Percentiles rank a stretch among this genome's conserved stretches.
Conservation (phyloP, 2,113 vertebrate genomes). For the Melanerpes aurifrons region DNA sequence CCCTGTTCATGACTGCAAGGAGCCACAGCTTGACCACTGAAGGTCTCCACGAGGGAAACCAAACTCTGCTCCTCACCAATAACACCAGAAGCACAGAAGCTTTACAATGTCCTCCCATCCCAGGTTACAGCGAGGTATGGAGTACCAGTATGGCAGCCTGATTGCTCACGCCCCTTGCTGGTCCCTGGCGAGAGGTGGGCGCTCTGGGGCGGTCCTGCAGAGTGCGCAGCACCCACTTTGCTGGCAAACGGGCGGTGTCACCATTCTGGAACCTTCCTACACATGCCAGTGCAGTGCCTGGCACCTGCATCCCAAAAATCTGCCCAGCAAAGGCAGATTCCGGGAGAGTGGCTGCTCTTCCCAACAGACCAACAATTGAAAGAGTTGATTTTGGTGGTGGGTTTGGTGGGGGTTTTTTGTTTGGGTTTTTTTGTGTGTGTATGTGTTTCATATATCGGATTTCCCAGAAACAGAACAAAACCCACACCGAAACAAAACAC, state of each 20-base stretch:
- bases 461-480: neutral
- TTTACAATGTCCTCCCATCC: neutral
- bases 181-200: neutral
- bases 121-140: neutral
- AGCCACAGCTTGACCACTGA: neutral
- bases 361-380: neutral
- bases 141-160: neutral
- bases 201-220: neutral
- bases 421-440: no score
- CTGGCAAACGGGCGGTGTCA: neutral
- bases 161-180: neutral
- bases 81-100: neutral
- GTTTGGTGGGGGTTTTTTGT: no score
- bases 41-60: neutral
- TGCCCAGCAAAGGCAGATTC: neutral
- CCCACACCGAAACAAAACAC: no score
- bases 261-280: slow-evolving; percentile 73
- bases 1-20: neutral
- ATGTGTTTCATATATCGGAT: no score
- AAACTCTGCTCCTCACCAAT: neutral
- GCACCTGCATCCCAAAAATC: neutral
- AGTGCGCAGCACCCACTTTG: neutral
- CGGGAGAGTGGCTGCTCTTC: neutral
- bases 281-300: neutral
- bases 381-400: no score